These are phyloP conservation scores for Muraenolepis orangiensis DNA, from an alignment of 2,797 vertebrate genomes.

Conservation along the genomic window DNA sequence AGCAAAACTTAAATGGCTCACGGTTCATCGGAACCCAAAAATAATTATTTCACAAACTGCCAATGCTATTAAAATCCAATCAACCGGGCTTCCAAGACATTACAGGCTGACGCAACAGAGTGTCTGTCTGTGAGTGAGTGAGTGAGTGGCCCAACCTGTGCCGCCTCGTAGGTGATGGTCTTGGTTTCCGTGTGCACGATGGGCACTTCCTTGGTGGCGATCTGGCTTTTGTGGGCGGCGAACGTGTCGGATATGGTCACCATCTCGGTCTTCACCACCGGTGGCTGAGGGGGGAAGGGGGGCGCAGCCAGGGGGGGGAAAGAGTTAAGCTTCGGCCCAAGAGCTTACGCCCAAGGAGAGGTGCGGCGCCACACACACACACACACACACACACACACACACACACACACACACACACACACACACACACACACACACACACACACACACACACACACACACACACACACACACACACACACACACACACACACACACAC, in stretches of 20 bases:
- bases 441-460: not conserved
- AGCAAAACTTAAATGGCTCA: not conserved
- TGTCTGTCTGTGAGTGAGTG: not conserved
- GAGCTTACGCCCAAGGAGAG: not conserved
- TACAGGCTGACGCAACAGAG: not conserved
- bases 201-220: conserved; percentile 97
- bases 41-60: not conserved
- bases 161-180: conserved; percentile 98
- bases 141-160: conserved; percentile 77
- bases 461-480: conserved; percentile 26
- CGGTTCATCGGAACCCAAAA: not conserved
- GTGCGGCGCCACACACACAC: conserved; percentile 20
- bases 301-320: conserved; percentile 35
- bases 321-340: conserved; percentile 45
- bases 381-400: conserved; percentile 30
- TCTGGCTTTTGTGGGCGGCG: conserved; percentile 94
- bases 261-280: conserved; percentile 99
- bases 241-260: conserved; percentile 96
- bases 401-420: conserved; percentile 9
- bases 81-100: not conserved
- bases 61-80: not conserved
- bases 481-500: conserved; percentile 29
- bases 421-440: not conserved
- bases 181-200: conserved; percentile 99
- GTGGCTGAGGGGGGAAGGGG: conserved; percentile 79